phyloP scores from a whole-genome alignment of 2,797 vertebrate species.

The Pygocentrus nattereri region DNA sequence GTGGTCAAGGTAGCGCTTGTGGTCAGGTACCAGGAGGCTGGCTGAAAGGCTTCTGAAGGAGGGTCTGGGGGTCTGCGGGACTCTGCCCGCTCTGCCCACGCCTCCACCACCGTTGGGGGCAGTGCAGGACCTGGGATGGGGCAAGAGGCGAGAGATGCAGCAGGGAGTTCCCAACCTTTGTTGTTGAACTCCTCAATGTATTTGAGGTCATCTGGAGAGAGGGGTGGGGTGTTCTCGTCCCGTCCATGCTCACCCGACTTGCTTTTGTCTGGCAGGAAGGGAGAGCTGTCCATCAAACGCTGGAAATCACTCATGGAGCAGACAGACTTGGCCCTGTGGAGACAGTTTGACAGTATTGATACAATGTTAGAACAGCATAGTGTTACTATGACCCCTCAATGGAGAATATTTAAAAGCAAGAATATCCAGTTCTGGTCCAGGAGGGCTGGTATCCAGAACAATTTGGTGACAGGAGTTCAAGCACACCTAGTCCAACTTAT shows the following conservation, averaged over 20 bases:
- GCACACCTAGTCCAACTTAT: too few species aligned
- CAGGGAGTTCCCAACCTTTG: constrained; percentile 89
- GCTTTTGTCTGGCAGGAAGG: constrained; percentile 94
- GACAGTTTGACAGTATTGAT: not conserved
- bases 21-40: constrained; percentile 93
- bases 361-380: not conserved
- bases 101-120: constrained; percentile 57
- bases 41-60: constrained; percentile 82
- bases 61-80: constrained; percentile 71
- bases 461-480: too few species aligned
- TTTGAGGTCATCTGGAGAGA: constrained; percentile 97
- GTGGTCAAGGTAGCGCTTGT: constrained; percentile 95
- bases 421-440: too few species aligned
- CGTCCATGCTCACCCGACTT: constrained; percentile 76
- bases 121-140: constrained; percentile 57
- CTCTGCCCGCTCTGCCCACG: constrained; percentile 79
- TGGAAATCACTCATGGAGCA: constrained; percentile 99
- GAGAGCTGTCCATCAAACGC: constrained; percentile 96
- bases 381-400: not conserved
- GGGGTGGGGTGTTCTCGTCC: constrained; percentile 91
- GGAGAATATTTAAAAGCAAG: not conserved
- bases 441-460: too few species aligned
- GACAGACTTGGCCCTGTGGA: constrained; percentile 91
- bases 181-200: constrained; percentile 97
- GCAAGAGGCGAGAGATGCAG: constrained; percentile 60